phyloP scores from a whole-genome alignment of 2,888 invertebrate genomes.

The Agonopterix arenella region DNA sequence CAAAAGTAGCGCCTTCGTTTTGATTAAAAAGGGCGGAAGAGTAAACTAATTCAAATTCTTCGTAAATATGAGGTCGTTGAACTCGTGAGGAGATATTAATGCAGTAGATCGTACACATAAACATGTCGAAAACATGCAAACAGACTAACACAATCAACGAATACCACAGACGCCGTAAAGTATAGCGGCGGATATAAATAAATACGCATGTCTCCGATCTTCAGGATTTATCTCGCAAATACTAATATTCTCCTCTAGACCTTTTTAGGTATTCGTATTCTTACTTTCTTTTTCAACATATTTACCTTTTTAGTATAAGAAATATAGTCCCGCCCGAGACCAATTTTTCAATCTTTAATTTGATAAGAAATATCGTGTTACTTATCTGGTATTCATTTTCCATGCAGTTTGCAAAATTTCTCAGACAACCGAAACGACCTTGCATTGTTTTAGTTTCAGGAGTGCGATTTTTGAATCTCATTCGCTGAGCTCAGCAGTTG shows the following conservation, averaged over 20 bases:
- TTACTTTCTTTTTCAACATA: too few relatives aligned
- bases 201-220: constrained; percentile 38
- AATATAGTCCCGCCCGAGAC: too few relatives aligned
- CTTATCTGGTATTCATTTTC: background rate
- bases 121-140: constrained; percentile 42
- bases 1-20: background rate
- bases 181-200: constrained; percentile 54
- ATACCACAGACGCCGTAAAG: constrained; percentile 51
- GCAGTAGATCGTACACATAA: constrained; percentile 17
- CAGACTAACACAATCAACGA: constrained; percentile 52
- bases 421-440: constrained; percentile 36
- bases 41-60: too few relatives aligned
- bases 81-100: constrained; percentile 10
- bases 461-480: too few relatives aligned
- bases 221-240: constrained; percentile 47
- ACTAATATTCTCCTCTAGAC: too few relatives aligned
- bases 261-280: too few relatives aligned
- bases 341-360: too few relatives aligned
- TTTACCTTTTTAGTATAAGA: too few relatives aligned
- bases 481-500: too few relatives aligned
- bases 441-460: constrained; percentile 41
- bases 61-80: constrained; percentile 9
- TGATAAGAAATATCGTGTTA: too few relatives aligned
- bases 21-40: background rate
- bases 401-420: constrained; percentile 25